Base-by-base conservation (phyloP, 2,113 vertebrate species). In the Epinephelus moara region DNA sequence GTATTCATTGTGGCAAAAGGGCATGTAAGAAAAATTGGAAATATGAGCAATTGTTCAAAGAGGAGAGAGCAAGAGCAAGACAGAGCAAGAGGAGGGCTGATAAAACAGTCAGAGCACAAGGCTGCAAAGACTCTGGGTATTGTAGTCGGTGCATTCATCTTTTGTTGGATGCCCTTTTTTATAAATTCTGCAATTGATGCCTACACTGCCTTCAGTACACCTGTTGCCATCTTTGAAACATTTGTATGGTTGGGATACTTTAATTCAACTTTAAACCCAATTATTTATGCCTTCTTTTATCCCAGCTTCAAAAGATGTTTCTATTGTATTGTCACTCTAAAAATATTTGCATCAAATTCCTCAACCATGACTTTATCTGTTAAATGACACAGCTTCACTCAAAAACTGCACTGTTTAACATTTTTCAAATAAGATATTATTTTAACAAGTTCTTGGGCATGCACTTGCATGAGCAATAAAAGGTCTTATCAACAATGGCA, bases 111-210 rank as follows among this genome's bases (percentile, higher is more conserved):
- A 19, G 78, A 80, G 45, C 69, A 66, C 27, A 80, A 80, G 11
- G 78, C 78, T 49, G 78, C 69, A 40, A 80, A 80, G 50, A 80
- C 69, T 80, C 69, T 80, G 50, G 50, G 69, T 50, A 72, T 80
- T 66, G 78, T 80, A 19, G 60, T 80, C 2, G 25, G 78, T 66
- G 78, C 25, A 72, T 73, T 72, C 52, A 80, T 80, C 52, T 25
- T 72, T 19, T 80, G 78, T 19, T 80, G 78, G 78, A 57, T 80
- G 69, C 78, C 78, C 10, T 72, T 80, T 47, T 80, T 80, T 37
- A 37, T 30, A 2, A 37, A 19, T 18, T 23, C 78, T 9, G 33
- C 72, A 55, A 64, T 25, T 25, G 59, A 72, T 47, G 37, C 40
- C 13, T 56, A 9, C 25, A 64, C 40, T 37, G 78, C 50, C 21